Base-by-base conservation (phyloP, 2,888 invertebrate species). In the Trissolcus japonicus region DNA sequence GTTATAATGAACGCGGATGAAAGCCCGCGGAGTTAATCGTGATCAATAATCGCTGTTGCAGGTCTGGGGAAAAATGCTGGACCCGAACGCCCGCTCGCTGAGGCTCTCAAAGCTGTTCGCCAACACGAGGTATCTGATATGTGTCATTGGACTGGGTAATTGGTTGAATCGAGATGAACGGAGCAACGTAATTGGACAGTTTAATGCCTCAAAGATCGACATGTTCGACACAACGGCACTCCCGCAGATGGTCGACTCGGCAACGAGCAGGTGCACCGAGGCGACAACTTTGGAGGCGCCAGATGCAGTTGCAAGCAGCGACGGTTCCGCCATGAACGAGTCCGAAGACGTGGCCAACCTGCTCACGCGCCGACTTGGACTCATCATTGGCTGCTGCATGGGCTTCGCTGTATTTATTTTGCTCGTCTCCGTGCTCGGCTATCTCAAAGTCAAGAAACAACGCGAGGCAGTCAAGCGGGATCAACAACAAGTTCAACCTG, bases 361-460 rank as follows among this genome's bases (percentile, higher is more conserved):
- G 84, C 90, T 96, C 46, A 95, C 95, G 4, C 91, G 96, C 74
- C 92, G 96, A 80, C 91, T 96, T 68, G 96, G 96, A 35, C 92
- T 96, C 80, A 95, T 96, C 82, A 94, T 96, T 67, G 96, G 96
- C 61, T 94, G 95, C 87, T 95, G 95, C 86, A 93, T 96, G 91
- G 96, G 96, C 63, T 94, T 95, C 84, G 92, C 96, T 76, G 95
- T 96, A 59, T 96, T 96, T 86, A 92, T 96, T 62, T 93, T 95
- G 25, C 91, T 96, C 84, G 94, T 96, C 67, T 95, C 95, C n/a
- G 93, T 94, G 54, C 91, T 96, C 79, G 95, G 95, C 25, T 96
- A 95, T 87, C 92, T 96, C 79, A 96, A 96, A 89, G 92, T 95
- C 79, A 95, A 96, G 89, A 95, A 96, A 89, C 93, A 96, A 84